A percentile compares a stretch with the other conserved stretches of the same genome.
Evolutionary conservation across 2,888 invertebrate species (phyloP).

Genomic region (Tenthredo scrophulariae): DNA sequence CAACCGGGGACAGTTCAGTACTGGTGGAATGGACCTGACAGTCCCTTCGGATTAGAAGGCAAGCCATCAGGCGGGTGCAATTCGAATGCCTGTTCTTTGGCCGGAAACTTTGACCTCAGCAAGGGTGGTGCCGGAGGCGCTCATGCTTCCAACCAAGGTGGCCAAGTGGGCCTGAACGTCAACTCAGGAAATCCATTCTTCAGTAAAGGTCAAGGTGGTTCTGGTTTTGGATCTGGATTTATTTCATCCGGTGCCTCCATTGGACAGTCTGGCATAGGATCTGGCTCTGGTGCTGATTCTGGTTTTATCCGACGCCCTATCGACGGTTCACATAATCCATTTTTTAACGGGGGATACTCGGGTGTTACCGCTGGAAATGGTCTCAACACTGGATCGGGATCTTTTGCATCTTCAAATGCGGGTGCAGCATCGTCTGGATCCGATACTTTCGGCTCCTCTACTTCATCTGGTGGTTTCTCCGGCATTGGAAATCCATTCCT

Average conservation of each 20-base stretch:
- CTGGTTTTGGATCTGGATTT: slow-evolving; percentile 40
- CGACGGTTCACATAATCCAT: slow-evolving; percentile 41
- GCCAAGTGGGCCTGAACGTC: slow-evolving; percentile 54
- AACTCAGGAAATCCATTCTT: slow-evolving; percentile 61
- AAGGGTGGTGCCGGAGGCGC: slow-evolving; percentile 52
- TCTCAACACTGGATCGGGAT: neutral
- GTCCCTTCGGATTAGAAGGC: slow-evolving; percentile 58
- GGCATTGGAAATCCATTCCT: slow-evolving; percentile 51
- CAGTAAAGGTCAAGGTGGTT: slow-evolving; percentile 28
- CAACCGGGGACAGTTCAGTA: slow-evolving; percentile 28
- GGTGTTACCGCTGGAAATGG: neutral
- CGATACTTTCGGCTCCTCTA: slow-evolving; percentile 33
- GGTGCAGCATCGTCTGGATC: slow-evolving; percentile 36
- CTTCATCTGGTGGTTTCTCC: slow-evolving; percentile 1
- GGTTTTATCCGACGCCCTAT: neutral
- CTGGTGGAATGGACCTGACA: slow-evolving; percentile 61
- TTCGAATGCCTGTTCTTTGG: slow-evolving; percentile 56
- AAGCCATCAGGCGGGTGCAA: slow-evolving; percentile 59
- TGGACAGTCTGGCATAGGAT: slow-evolving; percentile 2
- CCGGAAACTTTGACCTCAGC: slow-evolving; percentile 56
- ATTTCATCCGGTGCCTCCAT: slow-evolving; percentile 5
- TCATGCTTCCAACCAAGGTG: slow-evolving; percentile 53
- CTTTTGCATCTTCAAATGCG: slow-evolving; percentile 37
- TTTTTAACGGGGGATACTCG: slow-evolving; percentile 39
- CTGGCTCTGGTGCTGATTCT: slow-evolving; percentile 17